A percentile compares a stretch with the other conserved stretches of the same genome.
Evolutionary conservation across 2,888 invertebrate genomes (phyloP).

Genomic region (Chesias legatella): DNA sequence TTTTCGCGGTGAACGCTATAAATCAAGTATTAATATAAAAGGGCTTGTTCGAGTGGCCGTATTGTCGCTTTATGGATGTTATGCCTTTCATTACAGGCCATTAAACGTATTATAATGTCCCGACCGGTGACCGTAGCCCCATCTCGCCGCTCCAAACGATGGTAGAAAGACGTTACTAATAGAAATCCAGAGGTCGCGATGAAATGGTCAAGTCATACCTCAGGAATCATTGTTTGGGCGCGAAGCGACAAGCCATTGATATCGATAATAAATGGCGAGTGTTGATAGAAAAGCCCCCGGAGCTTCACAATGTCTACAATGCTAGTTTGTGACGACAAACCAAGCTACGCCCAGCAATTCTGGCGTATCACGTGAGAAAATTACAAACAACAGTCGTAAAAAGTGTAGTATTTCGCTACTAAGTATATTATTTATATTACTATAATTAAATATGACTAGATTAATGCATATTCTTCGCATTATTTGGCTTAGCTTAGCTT

Average conservation of each 20-base stretch:
- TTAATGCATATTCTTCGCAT: too few species aligned
- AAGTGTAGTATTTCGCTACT: too few species aligned
- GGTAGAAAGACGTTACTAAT: conserved; percentile 38
- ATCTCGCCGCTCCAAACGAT: conserved; percentile 25
- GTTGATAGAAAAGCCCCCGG: conserved; percentile 54
- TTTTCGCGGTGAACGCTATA: conserved; percentile 66
- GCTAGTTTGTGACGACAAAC: conserved; percentile 24
- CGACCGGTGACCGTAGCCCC: conserved; percentile 48
- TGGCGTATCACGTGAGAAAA: conserved; percentile 24
- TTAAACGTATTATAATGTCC: conserved; percentile 74
- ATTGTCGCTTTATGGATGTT: conserved; percentile 79
- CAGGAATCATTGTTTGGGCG: conserved; percentile 73
- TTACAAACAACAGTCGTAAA: conserved; percentile 2
- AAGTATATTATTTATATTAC: too few species aligned
- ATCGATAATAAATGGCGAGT: conserved; percentile 71
- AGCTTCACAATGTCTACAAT: conserved; percentile 21
- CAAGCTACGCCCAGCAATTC: conserved; percentile 16
- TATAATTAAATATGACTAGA: too few species aligned
- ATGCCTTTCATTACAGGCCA: conserved; percentile 79
- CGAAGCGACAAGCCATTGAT: conserved; percentile 75
- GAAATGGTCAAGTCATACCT: conserved; percentile 59
- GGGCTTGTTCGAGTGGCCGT: conserved; percentile 73
- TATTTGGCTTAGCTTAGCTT: too few species aligned
- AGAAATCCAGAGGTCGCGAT: conserved; percentile 45
- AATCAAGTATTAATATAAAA: conserved; percentile 76